Evolutionary conservation across 2,113 vertebrate species (phyloP).

Genomic region (Rutilus rutilus): DNA sequence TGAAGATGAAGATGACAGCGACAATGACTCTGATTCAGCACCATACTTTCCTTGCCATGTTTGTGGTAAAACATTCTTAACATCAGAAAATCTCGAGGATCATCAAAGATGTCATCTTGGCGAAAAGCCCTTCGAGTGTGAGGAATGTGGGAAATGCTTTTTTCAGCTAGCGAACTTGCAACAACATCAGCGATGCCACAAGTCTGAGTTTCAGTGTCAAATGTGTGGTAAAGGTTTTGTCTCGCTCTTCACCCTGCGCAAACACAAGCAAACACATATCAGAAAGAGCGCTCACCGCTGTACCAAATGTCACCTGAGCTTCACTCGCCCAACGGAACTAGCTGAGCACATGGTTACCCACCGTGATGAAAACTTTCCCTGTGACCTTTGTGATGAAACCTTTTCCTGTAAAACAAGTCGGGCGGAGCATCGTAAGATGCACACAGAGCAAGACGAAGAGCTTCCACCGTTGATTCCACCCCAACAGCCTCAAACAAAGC

Average conservation of each 20-base stretch:
- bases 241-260: constrained; percentile 76
- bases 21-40: constrained; percentile 75
- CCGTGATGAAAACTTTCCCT: constrained; percentile 79
- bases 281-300: constrained; percentile 73
- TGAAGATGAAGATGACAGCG: constrained; percentile 37
- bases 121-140: constrained; percentile 79
- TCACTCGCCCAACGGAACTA: constrained; percentile 68
- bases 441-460: constrained; percentile 57
- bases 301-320: constrained; percentile 74
- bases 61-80: constrained; percentile 80
- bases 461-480: constrained; percentile 50
- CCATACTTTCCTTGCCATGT: constrained; percentile 82
- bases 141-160: constrained; percentile 79
- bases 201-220: constrained; percentile 79
- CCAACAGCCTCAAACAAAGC: constrained; percentile 18
- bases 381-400: constrained; percentile 76
- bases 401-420: constrained; percentile 76
- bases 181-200: constrained; percentile 79
- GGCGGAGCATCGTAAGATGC: constrained; percentile 76
- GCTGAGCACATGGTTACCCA: constrained; percentile 77
- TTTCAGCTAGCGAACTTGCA: constrained; percentile 76
- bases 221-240: constrained; percentile 78
- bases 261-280: constrained; percentile 75
- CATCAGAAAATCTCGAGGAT: constrained; percentile 78
- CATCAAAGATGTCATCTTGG: constrained; percentile 81